Base-by-base conservation (phyloP, 2,113 vertebrate genomes). In the Ginglymostoma cirratum region DNA sequence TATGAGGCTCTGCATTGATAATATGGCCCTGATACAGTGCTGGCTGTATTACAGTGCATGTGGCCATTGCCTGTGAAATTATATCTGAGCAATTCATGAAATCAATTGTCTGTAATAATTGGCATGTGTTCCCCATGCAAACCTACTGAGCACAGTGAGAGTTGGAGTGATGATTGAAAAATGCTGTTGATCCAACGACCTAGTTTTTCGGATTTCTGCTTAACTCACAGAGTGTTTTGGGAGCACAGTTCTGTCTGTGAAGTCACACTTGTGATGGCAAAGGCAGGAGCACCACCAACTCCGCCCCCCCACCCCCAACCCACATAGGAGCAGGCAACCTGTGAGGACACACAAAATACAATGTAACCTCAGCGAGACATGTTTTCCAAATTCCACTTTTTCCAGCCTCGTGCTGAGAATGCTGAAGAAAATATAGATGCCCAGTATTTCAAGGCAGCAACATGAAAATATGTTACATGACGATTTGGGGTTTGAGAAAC, bases 81-180 rank as follows among this genome's bases (percentile, higher is more conserved):
- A 21, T 34, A 66, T 19, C 34, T 66, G 0, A 93, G 2, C 52
- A 66, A 17, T 93, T 66, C 65, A 66, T 93, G 66, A 38, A 42
- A 65, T 67, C 30, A n/a, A 67, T 93, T 93, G 19, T n/a, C n/a
- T 93, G 17, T 93, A 66, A 93, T 66, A 93, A 93, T 21, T 93
- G 17, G 89, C 55, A 66, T 66, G 65, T 93, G 52, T 15, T n/a
- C 34, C 34, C n/a, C 38, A n/a, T 66, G 34, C 19, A 38, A 7
- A 38, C 34, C 66, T 67, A 66, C 89, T 67, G 89, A 65, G 34
- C 61, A 19, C 5, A 34, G 55, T 21, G 23, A 4, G 87, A 89
- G 48, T 12, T 83, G 78, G 10, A 21, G 15, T 83, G 86, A 10
- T 89, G 86, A 89, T 24, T 12, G 7, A 3, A 30, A 0, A 55